These are phyloP conservation scores for Operophtera brumata DNA, from an alignment of 2,888 invertebrate species.

Conservation along the genomic window DNA sequence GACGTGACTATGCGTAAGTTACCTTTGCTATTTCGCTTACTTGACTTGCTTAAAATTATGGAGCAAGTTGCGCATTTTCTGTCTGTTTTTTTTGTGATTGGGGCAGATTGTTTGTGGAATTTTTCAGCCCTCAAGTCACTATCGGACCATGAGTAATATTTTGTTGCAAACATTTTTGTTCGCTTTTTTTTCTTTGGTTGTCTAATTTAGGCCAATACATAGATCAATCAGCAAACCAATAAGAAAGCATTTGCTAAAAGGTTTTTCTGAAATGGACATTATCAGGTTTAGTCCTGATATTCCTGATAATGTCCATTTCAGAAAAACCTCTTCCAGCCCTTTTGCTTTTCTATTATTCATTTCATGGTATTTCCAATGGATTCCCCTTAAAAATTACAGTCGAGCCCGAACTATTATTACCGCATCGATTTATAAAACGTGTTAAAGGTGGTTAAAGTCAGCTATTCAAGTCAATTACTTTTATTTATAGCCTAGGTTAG, in stretches of 20 bases:
- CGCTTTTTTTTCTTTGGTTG: no score
- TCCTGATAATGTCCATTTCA: no score
- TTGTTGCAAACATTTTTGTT: no score
- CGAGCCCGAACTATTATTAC: constrained; percentile 1
- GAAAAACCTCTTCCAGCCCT: background rate
- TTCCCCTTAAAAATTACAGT: constrained; percentile 15
- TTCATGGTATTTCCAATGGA: constrained; percentile 22
- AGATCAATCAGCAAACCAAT: no score
- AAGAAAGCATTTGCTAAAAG: no score
- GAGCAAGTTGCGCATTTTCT: background rate
- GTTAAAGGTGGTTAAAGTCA: background rate
- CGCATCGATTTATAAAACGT: background rate
- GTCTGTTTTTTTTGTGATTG: background rate
- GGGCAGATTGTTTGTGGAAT: no score
- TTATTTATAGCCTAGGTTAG: constrained; percentile 3
- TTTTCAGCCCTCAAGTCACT: no score
- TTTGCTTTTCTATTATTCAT: background rate
- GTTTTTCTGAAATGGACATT: no score
- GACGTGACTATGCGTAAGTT: constrained; percentile 30
- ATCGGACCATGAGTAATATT: no score
- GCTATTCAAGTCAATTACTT: constrained; percentile 1
- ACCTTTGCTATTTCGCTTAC: constrained; percentile 32
- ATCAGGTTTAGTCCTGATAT: no score
- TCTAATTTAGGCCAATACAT: no score
- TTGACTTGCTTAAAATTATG: constrained; percentile 16